Evolutionary conservation across 2,888 invertebrate genomes (phyloP), one percentile per base, ranked within the genome.

Genomic region (Synanthedon vespiformis): DNA sequence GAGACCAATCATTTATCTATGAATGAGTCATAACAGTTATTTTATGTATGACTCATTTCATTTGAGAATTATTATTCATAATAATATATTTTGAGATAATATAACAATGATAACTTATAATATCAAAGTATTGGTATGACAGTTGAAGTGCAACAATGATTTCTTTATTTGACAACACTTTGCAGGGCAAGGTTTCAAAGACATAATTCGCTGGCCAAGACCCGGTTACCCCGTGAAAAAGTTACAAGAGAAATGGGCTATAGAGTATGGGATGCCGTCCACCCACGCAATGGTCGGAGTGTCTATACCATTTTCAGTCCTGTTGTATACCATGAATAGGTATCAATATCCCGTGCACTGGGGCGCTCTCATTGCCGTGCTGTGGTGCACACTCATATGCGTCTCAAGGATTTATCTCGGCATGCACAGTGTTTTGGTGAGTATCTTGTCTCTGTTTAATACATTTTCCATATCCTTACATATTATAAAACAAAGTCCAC

Each of bases 191-290:
- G 93, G 92, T 40, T 88, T 95, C 55, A 97, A 97, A 88, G 97
- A 97, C 70, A 89, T 97, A 56, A 90, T 97, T 54, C 85, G 92
- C 57, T 94, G 94, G 94, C 95, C 96, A 1, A 89, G 97, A 57
- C 97, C 97, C 0, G 90, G 93, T 0, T 94, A 93, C 52, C 96
- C 97, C 0, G 96, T 94, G 0, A 89, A 93, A 56, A 91, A 94
- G 62, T 77, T 97, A 48, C 96, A 97, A 73, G 90, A 90, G 49
- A 95, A 96, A 81, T 97, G 96, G 94, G 92, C 94, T 1, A 81
- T 94, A 61, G 97, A 97, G 72, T 97, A 96, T 84, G 97, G 97
- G 12, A 96, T 97, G 95, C 97, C 97, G 1, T 97, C 96, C 12
- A 97, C 97, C 1, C 97, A 97, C 79, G 96, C 96, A 6, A 95